These are phyloP conservation scores for Progne subis DNA, from an alignment of 2,113 vertebrate species.

Conservation along the genomic window DNA sequence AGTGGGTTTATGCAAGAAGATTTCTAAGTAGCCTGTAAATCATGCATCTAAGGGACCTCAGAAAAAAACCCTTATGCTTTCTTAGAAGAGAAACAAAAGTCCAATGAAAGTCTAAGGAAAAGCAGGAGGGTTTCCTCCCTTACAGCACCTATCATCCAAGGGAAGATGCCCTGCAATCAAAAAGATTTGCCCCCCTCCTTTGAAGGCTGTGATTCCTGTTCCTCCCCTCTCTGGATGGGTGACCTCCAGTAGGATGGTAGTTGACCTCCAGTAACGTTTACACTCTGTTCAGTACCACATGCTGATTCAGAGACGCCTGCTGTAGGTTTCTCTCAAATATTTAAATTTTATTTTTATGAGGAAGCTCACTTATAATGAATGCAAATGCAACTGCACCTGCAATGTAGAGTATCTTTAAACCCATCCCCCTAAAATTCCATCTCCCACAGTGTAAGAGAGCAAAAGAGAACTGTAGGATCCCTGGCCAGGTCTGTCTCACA, in stretches of 20 bases:
- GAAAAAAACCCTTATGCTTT: not conserved
- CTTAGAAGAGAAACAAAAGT: not conserved
- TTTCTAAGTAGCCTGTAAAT: not conserved
- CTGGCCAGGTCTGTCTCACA: not conserved
- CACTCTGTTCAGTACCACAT: not conserved
- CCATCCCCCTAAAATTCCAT: not conserved
- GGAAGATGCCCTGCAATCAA: not conserved
- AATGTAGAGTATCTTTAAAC: not conserved
- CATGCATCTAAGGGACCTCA: not conserved
- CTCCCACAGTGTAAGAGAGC: not conserved
- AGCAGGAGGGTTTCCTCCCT: not conserved
- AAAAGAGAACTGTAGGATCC: not conserved
- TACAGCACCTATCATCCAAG: not conserved
- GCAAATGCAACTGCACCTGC: not conserved
- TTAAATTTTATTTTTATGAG: not conserved
- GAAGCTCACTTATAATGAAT: not conserved
- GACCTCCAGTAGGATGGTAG: not conserved
- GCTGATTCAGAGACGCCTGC: not conserved
- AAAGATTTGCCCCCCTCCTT: not conserved
- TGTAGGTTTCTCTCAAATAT: not conserved
- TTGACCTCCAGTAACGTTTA: not conserved
- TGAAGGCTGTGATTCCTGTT: not conserved
- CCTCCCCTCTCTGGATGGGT: not conserved
- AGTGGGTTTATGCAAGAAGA: not conserved
- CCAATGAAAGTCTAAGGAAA: not conserved